These are phyloP conservation scores for Aratinga solstitialis DNA, from an alignment of 2,797 vertebrate species.

Conservation along the genomic window DNA sequence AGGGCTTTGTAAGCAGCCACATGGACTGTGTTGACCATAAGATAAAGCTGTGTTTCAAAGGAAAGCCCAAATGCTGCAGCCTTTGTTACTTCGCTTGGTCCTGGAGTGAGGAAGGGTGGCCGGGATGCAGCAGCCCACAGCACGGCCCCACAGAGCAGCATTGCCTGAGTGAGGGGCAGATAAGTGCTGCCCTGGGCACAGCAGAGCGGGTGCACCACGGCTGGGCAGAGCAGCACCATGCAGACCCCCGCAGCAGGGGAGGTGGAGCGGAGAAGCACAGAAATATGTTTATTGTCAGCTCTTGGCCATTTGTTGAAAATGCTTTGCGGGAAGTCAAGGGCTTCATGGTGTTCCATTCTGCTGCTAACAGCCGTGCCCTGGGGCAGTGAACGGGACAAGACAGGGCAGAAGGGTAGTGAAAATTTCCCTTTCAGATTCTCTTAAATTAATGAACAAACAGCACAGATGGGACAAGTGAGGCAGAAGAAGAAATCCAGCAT, in stretches of 20 bases:
- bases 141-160: background rate
- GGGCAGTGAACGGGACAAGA: background rate
- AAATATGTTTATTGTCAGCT: background rate
- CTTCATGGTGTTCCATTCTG: background rate
- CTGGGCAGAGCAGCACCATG: background rate
- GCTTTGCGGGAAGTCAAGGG: background rate
- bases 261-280: background rate
- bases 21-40: rapidly evolving
- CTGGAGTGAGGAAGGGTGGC: background rate
- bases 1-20: background rate
- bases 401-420: background rate
- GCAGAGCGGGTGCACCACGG: background rate
- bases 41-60: background rate
- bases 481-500: slow-evolving; percentile 5
- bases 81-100: background rate
- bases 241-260: background rate
- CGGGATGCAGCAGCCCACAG: background rate
- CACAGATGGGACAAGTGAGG: slow-evolving; percentile 10
- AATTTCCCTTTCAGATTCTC: background rate
- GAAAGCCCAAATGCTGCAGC: background rate
- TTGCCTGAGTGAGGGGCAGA: background rate
- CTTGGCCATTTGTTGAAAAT: background rate
- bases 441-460: slow-evolving; percentile 8
- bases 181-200: background rate
- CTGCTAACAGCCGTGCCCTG: background rate